Evolutionary conservation across 2,888 invertebrate species (phyloP), one percentile per base, ranked within the genome.

Genomic region (Catotricha subobsoleta): DNA sequence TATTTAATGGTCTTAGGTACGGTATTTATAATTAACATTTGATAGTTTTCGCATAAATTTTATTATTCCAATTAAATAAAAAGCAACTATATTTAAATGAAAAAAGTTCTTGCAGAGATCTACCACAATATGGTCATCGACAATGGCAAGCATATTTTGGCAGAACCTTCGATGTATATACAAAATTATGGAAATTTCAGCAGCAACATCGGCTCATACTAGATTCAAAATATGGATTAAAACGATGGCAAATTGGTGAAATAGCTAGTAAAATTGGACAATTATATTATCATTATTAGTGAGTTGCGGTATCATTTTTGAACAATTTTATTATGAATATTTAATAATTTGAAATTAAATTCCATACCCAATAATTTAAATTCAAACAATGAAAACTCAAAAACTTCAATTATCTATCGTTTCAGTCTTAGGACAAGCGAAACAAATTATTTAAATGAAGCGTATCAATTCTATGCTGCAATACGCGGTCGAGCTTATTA

Each of bases 81-180:
- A 20, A 20, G 20, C 9, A 35, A 3, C 7, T 35, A 35, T 20
- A 19, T n/a, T 35, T n/a, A n/a, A 35, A 35, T n/a, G 19, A 20
- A 35, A 35, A 5, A 35, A 35, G 33, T 23, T 41, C 44, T 66
- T 65, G n/a, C 65, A 91, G 94, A 56, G 94, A 94, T 66, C 70
- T 95, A 52, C 94, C 95, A 29, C 91, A 91, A 62, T 92, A 92
- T 66, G 94, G 94, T 13, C 90, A 92, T 66, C 90, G 88, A 59
- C 91, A 94, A 62, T 95, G 94, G 94, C 92, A 94, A 66, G 81
- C 87, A 12, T 92, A 95, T 63, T 95, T 95, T 63, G 91, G 91
- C 18, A 72, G 91, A 51, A 92, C 94, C 20, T 95, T 95, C 66
- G 95, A 95, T 67, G 86, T 94, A 44, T 95, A 92, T 67, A 92